Conservation (phyloP, 1,140 invertebrate species). For the Pachyrhynchus sulphureomaculatus region DNA sequence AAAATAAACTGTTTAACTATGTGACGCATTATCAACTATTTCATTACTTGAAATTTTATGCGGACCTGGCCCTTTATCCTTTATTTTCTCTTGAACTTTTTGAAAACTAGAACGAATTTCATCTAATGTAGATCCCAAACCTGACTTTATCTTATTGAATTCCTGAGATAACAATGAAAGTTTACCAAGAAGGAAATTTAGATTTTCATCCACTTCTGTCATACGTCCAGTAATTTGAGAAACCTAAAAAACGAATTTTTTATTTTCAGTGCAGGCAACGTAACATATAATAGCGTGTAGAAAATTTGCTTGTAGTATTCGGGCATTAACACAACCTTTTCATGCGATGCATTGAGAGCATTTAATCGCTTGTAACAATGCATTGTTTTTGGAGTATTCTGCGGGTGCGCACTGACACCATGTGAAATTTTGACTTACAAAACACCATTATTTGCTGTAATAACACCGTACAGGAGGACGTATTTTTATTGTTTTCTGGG, state of each 20-base stretch:
- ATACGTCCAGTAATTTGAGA: constrained; percentile 76
- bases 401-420: too few relatives aligned
- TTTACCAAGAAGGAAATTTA: constrained; percentile 81
- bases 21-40: constrained; percentile 9
- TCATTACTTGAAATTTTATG: constrained; percentile 44
- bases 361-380: too few relatives aligned
- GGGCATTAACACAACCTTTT: too few relatives aligned
- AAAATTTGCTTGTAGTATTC: too few relatives aligned
- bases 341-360: too few relatives aligned
- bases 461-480: too few relatives aligned
- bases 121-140: constrained; percentile 69
- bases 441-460: too few relatives aligned
- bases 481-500: too few relatives aligned
- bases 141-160: constrained; percentile 80
- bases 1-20: too few relatives aligned
- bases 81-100: constrained; percentile 63
- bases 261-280: not conserved
- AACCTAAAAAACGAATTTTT: constrained; percentile 55
- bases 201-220: constrained; percentile 77
- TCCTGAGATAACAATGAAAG: constrained; percentile 81
- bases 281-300: not conserved
- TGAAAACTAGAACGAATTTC: constrained; percentile 70
- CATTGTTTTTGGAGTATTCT: too few relatives aligned
- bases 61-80: constrained; percentile 46
- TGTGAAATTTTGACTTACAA: too few relatives aligned